Base-by-base conservation (phyloP, 1,140 invertebrate genomes). In the Nephila pilipes region DNA sequence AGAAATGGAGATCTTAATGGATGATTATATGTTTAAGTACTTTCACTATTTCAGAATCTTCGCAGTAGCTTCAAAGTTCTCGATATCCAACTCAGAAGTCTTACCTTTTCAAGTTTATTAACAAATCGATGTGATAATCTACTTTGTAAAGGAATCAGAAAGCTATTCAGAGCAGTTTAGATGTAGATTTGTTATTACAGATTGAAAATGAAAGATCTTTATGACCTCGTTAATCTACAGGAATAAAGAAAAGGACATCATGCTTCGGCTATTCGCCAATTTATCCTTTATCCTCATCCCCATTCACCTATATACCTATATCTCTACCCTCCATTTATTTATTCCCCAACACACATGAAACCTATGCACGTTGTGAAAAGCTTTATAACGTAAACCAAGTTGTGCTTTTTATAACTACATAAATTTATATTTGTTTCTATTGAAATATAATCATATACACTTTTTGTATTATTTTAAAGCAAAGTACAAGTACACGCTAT, bases 311-410 rank as follows among this genome's bases (percentile, higher is more conserved):
- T 46, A 46, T 87, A 87, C 89, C 32, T 20, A 79, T 54, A 81
- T 90, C n/a, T 90, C 57, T 4, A 63, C 57, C 83, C 38, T 80
- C 38, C 54, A 92, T 79, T 92, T 92, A 92, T 79, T 92, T 92
- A 60, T 29, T 85, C 58, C 83, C 83, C 55, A 38, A 85, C 8
- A 92, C 58, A 58, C 18, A 46, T 46, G 29, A 85, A 79, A 87
- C 91, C 91, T 92, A 16, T 92, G 83, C 81, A 92, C 83, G 85
- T 75, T 85, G 83, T 38, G 38, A 65, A 92, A 60, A 92, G 75
- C 80, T 65, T 85, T 85, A n/a, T 81, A 65, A 89, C 29, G 36
- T 38, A 90, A 89, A 29, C 46, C 12, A 79, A 85, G 29, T 58
- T 58, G 80, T 25, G 83, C 83, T 85, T 85, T 85, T 85, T 57